Percentiles rank a stretch among this genome's conserved stretches.
Evolutionary conservation across 2,113 vertebrate species (phyloP).

Genomic region (Campylomormyrus tamandua): DNA sequence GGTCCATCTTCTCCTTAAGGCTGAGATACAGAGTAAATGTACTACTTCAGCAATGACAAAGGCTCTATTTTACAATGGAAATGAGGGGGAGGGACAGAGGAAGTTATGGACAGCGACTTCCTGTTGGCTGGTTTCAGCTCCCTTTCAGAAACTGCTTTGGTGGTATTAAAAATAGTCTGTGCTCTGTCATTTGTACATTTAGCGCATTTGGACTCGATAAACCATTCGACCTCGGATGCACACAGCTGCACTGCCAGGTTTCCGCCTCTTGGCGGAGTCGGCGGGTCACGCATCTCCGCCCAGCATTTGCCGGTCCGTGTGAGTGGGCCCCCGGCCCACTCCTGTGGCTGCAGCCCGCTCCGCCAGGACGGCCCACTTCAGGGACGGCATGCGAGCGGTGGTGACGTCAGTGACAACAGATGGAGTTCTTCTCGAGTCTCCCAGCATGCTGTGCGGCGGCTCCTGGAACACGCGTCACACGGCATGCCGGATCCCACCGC

Average conservation of each 20-base stretch:
- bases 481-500: not conserved
- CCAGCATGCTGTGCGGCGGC: conserved; percentile 1
- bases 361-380: not conserved
- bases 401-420: conserved; percentile 1
- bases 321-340: not conserved
- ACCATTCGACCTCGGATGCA: not conserved
- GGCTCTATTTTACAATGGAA: not conserved
- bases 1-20: not conserved
- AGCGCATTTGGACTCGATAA: not conserved
- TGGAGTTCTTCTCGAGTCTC: not conserved
- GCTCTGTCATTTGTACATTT: not conserved
- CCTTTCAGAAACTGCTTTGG: not conserved
- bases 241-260: conserved; percentile 1
- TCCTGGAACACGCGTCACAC: not conserved
- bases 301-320: not conserved
- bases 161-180: not conserved
- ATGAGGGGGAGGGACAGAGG: not conserved
- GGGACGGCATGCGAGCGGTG: not conserved
- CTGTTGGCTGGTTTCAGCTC: not conserved
- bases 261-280: not conserved
- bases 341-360: not conserved
- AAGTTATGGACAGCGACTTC: not conserved
- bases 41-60: not conserved
- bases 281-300: not conserved
- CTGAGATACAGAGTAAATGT: not conserved